Conservation (phyloP, 2,113 vertebrate species). For the Brachirus orientalis region DNA sequence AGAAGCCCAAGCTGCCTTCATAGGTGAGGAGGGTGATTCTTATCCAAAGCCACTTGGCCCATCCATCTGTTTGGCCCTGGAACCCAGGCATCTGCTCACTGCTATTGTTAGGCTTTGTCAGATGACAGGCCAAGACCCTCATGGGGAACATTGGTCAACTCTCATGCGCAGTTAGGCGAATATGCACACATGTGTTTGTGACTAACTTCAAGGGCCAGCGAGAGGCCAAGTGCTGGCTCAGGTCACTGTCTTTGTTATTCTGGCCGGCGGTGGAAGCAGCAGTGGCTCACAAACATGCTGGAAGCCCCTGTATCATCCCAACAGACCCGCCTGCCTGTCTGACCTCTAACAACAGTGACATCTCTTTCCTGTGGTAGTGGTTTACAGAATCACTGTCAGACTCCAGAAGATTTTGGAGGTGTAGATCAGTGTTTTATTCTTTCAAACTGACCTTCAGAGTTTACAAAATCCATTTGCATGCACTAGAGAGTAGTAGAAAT, state of each 20-base stretch:
- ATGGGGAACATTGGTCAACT: constrained; percentile 69
- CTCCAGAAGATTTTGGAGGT: constrained; percentile 33
- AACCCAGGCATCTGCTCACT: constrained; percentile 79
- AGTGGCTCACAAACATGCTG: constrained; percentile 55
- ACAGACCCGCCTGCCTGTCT: constrained; percentile 50
- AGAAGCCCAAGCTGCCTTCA: constrained; percentile 69
- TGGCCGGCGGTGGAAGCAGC: constrained; percentile 48
- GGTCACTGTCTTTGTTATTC: constrained; percentile 71
- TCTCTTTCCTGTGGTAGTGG: constrained; percentile 34
- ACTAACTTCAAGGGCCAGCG: constrained; percentile 55
- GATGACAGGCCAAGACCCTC: constrained; percentile 82
- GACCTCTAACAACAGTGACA: constrained; percentile 67
- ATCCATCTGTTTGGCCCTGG: constrained; percentile 81
- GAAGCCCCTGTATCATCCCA: constrained; percentile 59
- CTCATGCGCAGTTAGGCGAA: constrained; percentile 49
- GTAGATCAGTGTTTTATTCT: constrained; percentile 26
- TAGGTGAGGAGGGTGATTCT: constrained; percentile 70
- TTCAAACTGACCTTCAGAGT: constrained; percentile 34
- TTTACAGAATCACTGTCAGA: constrained; percentile 41
- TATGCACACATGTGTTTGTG: constrained; percentile 46
- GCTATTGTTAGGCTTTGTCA: constrained; percentile 81
- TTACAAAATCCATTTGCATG: constrained; percentile 40
- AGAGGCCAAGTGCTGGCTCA: constrained; percentile 72
- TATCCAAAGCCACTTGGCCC: constrained; percentile 75
- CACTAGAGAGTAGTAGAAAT: constrained; percentile 33